Base-by-base conservation (phyloP, 1,140 invertebrate species). In the Whitmania pigra region DNA sequence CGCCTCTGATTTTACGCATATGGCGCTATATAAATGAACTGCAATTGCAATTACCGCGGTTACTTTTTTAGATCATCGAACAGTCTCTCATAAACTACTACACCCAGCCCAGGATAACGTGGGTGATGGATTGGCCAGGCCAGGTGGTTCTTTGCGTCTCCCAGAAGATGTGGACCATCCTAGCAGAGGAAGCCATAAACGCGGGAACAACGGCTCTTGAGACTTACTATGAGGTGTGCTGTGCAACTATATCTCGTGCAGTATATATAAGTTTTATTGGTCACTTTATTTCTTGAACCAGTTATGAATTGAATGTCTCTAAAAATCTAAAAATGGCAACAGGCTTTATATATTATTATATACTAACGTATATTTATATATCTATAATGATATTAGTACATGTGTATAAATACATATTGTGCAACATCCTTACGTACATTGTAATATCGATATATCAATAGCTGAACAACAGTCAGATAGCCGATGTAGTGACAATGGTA, bases 101-200 rank as follows among this genome's bases (percentile, higher is more conserved):
- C 0, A 85, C 82, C 31, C 86, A 86, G 72, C 74, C 82, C 0
- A 82, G 93, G 73, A 84, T 87, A 17, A 78, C 87, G n/a, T 95
- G 94, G 93, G 89, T 94, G 0, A 83, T 91, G 0, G 80, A 87
- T 0, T 95, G 92, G 91, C 90, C 92, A 0, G 92, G 92, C 11
- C 93, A 96, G 84, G 85, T 88, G n/a, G 87, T 94, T 1, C 87
- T 96, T 76, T 90, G 90, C 75, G 90, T 94, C 63, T 88, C 90
- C 0, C 88, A 89, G 78, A 88, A 89, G 25, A 93, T 89, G 79
- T 96, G 93, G 93, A 97, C 94, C 0, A 84, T 86, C 0, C 88
- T 91, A 67, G 78, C 82, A 18, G 79, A 82, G 43, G 75, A 78
- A 40, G 74, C 80, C 3, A 77, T 93, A 77, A 78, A 83, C 43